Percentiles rank a stretch among this genome's conserved stretches.
phyloP scores from a whole-genome alignment of 2,113 vertebrate species.

The Phaethon lepturus region DNA sequence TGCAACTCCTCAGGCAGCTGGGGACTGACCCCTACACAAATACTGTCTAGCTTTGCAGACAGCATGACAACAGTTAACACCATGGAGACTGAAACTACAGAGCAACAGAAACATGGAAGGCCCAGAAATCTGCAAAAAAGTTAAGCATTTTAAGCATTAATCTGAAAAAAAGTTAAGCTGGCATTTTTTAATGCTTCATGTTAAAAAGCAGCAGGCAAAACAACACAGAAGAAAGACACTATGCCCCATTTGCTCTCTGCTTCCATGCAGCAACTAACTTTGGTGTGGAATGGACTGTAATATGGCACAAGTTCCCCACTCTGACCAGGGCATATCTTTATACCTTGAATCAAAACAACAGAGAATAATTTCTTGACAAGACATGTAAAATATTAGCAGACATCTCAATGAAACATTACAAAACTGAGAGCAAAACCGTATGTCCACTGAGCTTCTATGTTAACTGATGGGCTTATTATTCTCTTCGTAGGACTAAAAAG shows the following conservation, averaged over 20 bases:
- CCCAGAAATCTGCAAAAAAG: background rate
- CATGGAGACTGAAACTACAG: fast-evolving
- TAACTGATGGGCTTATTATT: background rate
- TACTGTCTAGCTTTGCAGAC: background rate
- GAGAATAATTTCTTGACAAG: background rate
- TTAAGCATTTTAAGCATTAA: background rate
- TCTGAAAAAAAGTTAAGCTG: background rate
- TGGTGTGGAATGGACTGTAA: background rate
- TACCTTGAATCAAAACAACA: background rate
- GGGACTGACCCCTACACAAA: background rate
- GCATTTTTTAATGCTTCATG: background rate
- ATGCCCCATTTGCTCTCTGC: background rate
- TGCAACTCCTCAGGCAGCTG: background rate
- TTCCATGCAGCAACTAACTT: background rate
- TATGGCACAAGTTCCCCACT: background rate
- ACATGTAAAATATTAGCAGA: background rate
- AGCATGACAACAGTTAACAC: background rate
- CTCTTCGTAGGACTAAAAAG: background rate
- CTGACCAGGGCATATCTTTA: background rate
- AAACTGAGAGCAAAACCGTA: background rate
- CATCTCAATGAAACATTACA: background rate
- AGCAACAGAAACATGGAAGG: background rate
- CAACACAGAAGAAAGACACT: background rate
- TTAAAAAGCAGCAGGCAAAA: background rate
- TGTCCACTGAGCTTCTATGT: background rate